Evolutionary conservation across 2,113 vertebrate species (phyloP).

Genomic region (Elgaria multicarinata): DNA sequence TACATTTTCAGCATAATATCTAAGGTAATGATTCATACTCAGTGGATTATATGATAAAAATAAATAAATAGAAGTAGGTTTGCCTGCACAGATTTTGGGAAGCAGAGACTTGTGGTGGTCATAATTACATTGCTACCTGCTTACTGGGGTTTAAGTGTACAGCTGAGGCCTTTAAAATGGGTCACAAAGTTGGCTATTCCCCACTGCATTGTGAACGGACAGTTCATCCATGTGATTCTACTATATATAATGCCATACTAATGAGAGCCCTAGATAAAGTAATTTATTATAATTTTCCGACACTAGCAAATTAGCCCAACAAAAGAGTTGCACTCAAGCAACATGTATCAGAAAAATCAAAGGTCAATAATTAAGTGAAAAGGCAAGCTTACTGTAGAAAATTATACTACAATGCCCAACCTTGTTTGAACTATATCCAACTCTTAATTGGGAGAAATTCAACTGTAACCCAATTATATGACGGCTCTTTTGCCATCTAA

Average conservation of each 20-base stretch:
- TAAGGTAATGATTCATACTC: background rate
- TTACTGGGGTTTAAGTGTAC: background rate
- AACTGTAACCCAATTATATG: background rate
- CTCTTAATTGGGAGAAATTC: background rate
- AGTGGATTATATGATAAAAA: background rate
- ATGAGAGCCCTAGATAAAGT: constrained; percentile 1
- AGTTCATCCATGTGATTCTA: too few species aligned
- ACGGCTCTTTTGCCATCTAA: too few species aligned
- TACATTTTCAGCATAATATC: background rate
- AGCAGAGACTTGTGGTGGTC: background rate
- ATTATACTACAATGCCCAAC: background rate
- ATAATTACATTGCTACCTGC: background rate
- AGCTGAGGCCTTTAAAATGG: background rate
- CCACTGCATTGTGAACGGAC: too few species aligned
- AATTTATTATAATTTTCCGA: constrained; percentile 44
- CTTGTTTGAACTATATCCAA: background rate
- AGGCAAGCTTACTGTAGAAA: background rate
- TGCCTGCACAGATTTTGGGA: background rate
- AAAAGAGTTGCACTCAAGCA: background rate
- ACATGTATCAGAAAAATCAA: background rate
- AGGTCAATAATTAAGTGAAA: background rate
- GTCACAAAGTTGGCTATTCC: background rate
- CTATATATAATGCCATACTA: too few species aligned
- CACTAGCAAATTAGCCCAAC: background rate
- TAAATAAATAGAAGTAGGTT: background rate